phyloP scores from a whole-genome alignment of 2,797 vertebrate species.

The Rhinichthys osculus region DNA sequence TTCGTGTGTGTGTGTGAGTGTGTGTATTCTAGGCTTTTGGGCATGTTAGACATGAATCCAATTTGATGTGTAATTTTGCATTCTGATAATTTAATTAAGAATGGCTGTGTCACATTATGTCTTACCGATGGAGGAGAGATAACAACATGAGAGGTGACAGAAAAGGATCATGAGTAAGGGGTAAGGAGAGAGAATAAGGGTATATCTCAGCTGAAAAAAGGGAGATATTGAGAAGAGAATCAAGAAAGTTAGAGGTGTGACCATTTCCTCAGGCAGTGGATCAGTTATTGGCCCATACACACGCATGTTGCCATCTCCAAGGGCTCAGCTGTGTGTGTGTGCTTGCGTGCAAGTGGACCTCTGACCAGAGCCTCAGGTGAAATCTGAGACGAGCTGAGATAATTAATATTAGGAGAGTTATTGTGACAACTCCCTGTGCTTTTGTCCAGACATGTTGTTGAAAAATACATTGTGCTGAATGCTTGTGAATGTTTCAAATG shows the following conservation, averaged over 20 bases:
- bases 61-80: constrained; percentile 78
- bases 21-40: constrained; percentile 65
- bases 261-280: constrained; percentile 12
- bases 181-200: background rate
- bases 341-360: constrained; percentile 1
- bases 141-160: constrained; percentile 18
- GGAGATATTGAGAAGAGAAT: constrained; percentile 11
- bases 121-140: constrained; percentile 32
- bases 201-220: background rate
- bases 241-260: constrained; percentile 23
- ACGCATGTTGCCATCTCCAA: constrained; percentile 13
- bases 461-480: constrained; percentile 12
- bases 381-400: constrained; percentile 32
- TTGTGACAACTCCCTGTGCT: constrained; percentile 50
- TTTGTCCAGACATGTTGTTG: constrained; percentile 43
- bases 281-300: constrained; percentile 32
- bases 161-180: background rate
- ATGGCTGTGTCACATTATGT: constrained; percentile 52
- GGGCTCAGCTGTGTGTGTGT: constrained; percentile 39
- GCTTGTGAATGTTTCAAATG: background rate
- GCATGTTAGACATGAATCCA: constrained; percentile 77
- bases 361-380: constrained; percentile 37
- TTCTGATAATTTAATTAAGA: constrained; percentile 81
- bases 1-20: constrained; percentile 25
- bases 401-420: constrained; percentile 44